These are phyloP conservation scores for Drosophila lacicola DNA, from an alignment of 2,888 invertebrate genomes.

Conservation along the genomic window DNA sequence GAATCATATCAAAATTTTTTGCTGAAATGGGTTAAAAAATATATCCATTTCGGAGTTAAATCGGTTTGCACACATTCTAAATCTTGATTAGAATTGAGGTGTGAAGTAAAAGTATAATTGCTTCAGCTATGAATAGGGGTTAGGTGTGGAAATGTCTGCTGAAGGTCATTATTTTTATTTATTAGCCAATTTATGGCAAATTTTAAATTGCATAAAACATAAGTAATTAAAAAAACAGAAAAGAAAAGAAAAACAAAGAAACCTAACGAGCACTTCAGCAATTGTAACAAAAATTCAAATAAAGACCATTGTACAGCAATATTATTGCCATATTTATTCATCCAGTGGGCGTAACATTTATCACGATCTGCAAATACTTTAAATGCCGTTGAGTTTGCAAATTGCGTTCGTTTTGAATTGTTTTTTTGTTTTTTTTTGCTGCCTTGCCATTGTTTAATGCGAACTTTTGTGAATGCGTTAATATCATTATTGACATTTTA, in stretches of 20 bases:
- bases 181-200: slow-evolving; percentile 42
- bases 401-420: slow-evolving; percentile 31
- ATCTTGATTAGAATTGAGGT: slow-evolving; percentile 6
- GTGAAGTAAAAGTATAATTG: slow-evolving; percentile 2
- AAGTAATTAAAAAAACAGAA: slow-evolving; percentile 2
- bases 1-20: not conserved
- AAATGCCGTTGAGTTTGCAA: slow-evolving; percentile 60
- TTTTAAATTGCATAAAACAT: slow-evolving; percentile 31
- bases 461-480: slow-evolving; percentile 26
- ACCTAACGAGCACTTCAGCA: slow-evolving; percentile 49
- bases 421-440: not conserved
- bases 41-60: not conserved
- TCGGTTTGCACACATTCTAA: not conserved
- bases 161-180: slow-evolving; percentile 42
- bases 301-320: slow-evolving; percentile 29
- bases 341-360: slow-evolving; percentile 71
- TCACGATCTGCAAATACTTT: slow-evolving; percentile 71
- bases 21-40: not conserved
- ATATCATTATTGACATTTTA: slow-evolving; percentile 46
- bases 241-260: not conserved
- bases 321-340: slow-evolving; percentile 54
- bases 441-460: slow-evolving; percentile 9
- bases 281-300: slow-evolving; percentile 57
- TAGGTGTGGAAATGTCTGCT: slow-evolving; percentile 33
- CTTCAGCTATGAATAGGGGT: not conserved